phyloP scores from a whole-genome alignment of 2,888 invertebrate genomes.

The Hydraecia micacea region DNA sequence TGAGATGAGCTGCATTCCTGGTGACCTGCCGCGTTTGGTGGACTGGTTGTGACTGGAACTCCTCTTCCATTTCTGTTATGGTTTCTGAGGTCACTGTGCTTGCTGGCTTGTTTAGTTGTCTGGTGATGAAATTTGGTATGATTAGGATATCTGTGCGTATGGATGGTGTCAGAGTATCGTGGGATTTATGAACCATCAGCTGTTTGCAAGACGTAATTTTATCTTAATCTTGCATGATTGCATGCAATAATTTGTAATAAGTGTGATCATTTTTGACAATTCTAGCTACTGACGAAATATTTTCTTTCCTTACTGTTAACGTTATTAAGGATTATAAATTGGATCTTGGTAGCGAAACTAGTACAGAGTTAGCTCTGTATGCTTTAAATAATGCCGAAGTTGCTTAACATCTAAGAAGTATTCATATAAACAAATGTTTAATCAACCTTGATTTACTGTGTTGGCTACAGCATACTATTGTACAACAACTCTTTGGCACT shows the following conservation, averaged over 20 bases:
- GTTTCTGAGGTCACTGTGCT: slow-evolving; percentile 73
- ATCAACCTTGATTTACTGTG: slow-evolving; percentile 53
- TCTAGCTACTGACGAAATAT: background rate
- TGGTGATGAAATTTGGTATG: slow-evolving; percentile 58
- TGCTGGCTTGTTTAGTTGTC: slow-evolving; percentile 77
- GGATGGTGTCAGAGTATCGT: background rate
- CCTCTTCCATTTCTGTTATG: slow-evolving; percentile 75
- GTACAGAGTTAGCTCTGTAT: background rate
- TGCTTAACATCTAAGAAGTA: slow-evolving; percentile 3
- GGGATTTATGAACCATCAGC: background rate
- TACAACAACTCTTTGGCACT: slow-evolving; percentile 58
- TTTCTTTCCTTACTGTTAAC: too few relatives aligned
- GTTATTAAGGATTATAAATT: too few relatives aligned
- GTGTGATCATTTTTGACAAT: background rate
- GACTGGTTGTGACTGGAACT: slow-evolving; percentile 73
- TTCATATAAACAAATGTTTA: slow-evolving; percentile 42
- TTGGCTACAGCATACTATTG: slow-evolving; percentile 45
- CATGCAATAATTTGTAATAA: background rate
- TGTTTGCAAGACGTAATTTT: background rate
- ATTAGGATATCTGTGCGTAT: background rate
- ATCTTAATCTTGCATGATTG: slow-evolving; percentile 20
- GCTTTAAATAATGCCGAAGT: background rate
- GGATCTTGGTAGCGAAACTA: background rate
- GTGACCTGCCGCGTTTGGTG: slow-evolving; percentile 80
- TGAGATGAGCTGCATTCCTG: slow-evolving; percentile 72